These are phyloP conservation scores for Cottoperca gobio DNA, from an alignment of 2,797 vertebrate species.

Conservation along the genomic window DNA sequence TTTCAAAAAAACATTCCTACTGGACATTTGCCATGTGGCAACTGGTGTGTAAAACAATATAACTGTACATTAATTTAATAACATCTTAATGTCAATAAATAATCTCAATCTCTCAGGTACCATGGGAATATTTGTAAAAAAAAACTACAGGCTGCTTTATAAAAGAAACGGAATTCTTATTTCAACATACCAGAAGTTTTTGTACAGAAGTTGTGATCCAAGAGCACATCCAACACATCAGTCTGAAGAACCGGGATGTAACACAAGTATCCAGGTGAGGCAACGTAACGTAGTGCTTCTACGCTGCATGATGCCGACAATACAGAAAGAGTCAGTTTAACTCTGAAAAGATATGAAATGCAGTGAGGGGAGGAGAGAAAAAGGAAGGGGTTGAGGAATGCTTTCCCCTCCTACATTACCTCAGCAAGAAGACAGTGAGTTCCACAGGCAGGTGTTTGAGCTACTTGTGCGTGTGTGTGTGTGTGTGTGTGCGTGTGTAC, in stretches of 20 bases:
- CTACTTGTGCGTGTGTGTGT: slow-evolving; percentile 14
- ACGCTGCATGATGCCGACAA: slow-evolving; percentile 1
- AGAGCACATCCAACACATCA: slow-evolving; percentile 13
- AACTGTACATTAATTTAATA: background rate
- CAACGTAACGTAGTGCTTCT: background rate
- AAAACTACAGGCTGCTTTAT: background rate
- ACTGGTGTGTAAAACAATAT: slow-evolving; percentile 4
- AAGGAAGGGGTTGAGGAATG: slow-evolving; percentile 63
- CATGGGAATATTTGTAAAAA: background rate
- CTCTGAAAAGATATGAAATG: slow-evolving; percentile 42
- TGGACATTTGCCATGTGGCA: background rate
- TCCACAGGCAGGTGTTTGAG: slow-evolving; percentile 73
- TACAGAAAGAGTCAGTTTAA: slow-evolving; percentile 35
- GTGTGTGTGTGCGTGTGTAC: slow-evolving; percentile 2
- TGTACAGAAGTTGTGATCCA: slow-evolving; percentile 24
- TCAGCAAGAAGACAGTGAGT: slow-evolving; percentile 56
- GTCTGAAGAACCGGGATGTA: background rate
- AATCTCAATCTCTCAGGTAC: background rate
- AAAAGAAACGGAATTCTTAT: background rate
- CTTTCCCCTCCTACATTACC: slow-evolving; percentile 77
- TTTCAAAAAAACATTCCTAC: background rate
- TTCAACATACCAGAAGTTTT: slow-evolving; percentile 62
- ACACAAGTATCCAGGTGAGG: slow-evolving; percentile 22
- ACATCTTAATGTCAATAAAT: background rate
- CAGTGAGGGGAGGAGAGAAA: slow-evolving; percentile 66